Evolutionary conservation across 2,797 vertebrate species (phyloP), one percentile per base, ranked within the genome.

Genomic region (Echiichthys vipera): DNA sequence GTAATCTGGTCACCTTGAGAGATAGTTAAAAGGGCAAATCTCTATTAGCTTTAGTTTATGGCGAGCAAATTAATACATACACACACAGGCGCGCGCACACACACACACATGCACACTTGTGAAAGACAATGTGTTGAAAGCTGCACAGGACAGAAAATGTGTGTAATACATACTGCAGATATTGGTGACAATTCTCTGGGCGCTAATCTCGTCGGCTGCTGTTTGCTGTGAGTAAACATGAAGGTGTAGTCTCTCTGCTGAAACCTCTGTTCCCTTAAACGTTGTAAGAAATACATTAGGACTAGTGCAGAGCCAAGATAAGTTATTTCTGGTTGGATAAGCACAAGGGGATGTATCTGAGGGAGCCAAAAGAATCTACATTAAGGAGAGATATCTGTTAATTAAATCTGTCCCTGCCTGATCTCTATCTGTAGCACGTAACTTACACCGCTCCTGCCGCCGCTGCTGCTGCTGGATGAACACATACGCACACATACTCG

Each of bases 371-470:
- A 88, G 71, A 93, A 93, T 92, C 91, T 92, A 91, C 91, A 93
- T 94, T 93, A 93, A 92, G 90, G 80, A 89, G 87, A 89, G 92
- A 91, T 94, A 94, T 94, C 93, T 93, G 93, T 93, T 94, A 94
- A 94, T 94, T 94, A 93, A 94, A 94, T 94, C 93, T 93, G 89
- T 91, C 91, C 86, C 87, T 79, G 84, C 73, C 89, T 88, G 94
- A 94, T 94, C 87, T 83, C 84, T 94, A 94, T 94, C 94, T 89
- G 84, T 51, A 86, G 84, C 84, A 88, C 73, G 89, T 89, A 93
- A 94, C 90, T 89, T 91, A 92, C 87, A 92, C 93, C 82, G 64
- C 77, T 46, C 50, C 73, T 1, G 50, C 77, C 25, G 29, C 72
- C 18, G 55, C 50, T 5, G 36, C 50, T 8, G 62, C 65, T 79